Base-by-base conservation (phyloP, 2,113 vertebrate genomes). In the Odocoileus virginianus region DNA sequence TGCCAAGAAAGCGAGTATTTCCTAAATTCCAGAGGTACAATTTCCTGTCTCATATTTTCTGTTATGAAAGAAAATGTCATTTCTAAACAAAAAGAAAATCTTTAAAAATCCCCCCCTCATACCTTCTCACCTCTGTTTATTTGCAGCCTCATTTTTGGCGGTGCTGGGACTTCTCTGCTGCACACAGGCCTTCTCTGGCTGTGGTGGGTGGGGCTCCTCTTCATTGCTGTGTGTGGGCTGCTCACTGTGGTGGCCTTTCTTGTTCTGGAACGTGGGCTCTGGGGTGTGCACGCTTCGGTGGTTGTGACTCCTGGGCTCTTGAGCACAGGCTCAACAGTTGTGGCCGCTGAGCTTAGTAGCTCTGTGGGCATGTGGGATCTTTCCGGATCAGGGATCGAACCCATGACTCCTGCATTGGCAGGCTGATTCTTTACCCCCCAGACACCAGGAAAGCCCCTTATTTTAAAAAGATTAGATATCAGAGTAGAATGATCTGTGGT, bases 1-100 rank as follows among this genome's bases (percentile, higher is more conserved):
- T 95, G 71, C 79, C 82, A 67, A 90, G 81, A 93, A 97, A 86
- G 97, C 86, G 27, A 96, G 84, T 91, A 58, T 88, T 96, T 71
- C 89, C 85, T 87, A 83, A 97, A 61, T 21, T 67, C 95, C 30
- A 87, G 74, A 95, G 74, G 84, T 17, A 54, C 36, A 1, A 27
- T 96, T 98, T 94, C 10, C 21, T 87, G 94, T 95, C 64, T 97
- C n/a, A 61, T 43, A 0, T 84, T 54, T 97, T 97, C 64, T 60
- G 0, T 55, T 78, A 40, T 94, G 67, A 55, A 67, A 97, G 67
- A 55, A 97, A 92, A 97, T 87, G 60, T 79, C 87, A 64, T n/a
- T 47, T 78, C 54, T 27, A 50, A 91, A 83, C 25, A 58, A 67
- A 61, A 96, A 94, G 27, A 64, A 60, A 94, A 64, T 86, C 28